A percentile compares a stretch with the other conserved stretches of the same genome.
phyloP scores from a whole-genome alignment of 2,888 invertebrate species.

The Icerya purchasi region DNA sequence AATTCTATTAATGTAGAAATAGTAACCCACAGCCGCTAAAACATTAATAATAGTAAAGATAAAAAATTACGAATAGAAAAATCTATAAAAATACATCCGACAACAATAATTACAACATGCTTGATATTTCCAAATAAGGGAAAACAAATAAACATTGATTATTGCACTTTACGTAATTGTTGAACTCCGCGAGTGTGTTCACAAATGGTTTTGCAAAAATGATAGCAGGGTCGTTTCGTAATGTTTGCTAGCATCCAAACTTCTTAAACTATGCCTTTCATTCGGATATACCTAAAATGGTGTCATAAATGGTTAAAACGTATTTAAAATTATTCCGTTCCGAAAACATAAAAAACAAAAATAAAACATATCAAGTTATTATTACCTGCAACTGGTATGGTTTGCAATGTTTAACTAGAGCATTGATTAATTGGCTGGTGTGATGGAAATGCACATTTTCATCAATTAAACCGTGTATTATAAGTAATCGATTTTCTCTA shows the following conservation, averaged over 20 bases:
- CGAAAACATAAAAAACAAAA: background rate
- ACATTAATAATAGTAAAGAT: too few species aligned
- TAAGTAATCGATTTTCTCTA: slow-evolving; percentile 69
- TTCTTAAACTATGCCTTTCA: slow-evolving; percentile 85
- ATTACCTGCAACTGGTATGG: slow-evolving; percentile 74
- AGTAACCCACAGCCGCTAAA: too few species aligned
- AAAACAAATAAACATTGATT: too few species aligned
- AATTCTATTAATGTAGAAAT: too few species aligned
- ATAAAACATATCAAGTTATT: slow-evolving; percentile 1
- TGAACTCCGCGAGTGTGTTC: too few species aligned
- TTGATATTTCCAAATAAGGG: too few species aligned
- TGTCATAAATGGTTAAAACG: background rate
- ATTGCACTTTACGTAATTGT: too few species aligned
- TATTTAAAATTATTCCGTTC: background rate
- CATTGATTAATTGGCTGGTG: slow-evolving; percentile 73
- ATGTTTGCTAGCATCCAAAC: slow-evolving; percentile 83
- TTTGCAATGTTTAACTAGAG: slow-evolving; percentile 80
- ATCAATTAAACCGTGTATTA: slow-evolving; percentile 92
- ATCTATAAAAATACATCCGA: too few species aligned
- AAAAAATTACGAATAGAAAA: too few species aligned
- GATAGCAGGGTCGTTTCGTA: slow-evolving; percentile 86
- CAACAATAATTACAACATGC: too few species aligned
- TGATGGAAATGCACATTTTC: slow-evolving; percentile 98
- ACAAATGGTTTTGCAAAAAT: slow-evolving; percentile 66
- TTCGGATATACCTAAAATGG: slow-evolving; percentile 88